Evolutionary conservation across 2,797 vertebrate genomes (phyloP), one percentile per base, ranked within the genome.

Genomic region (Melanotaenia maccullochi): DNA sequence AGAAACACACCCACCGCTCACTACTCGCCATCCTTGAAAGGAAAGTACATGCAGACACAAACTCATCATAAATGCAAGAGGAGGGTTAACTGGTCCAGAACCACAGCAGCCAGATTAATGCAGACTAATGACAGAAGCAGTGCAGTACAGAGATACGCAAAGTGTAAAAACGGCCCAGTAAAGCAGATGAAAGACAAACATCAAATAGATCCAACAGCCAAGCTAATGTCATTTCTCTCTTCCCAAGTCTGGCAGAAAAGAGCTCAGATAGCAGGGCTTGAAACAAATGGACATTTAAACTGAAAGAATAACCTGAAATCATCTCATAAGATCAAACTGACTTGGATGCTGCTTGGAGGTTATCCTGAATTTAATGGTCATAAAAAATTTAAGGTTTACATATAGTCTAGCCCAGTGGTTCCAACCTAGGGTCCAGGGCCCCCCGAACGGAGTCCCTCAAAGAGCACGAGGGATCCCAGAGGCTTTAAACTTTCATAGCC

Each of bases 61-160:
- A 69, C 70, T 68, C 33, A 35, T 14, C 32, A 62, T 22, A 71
- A 25, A 75, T 70, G 78, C 54, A 73, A 7, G 61, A 59, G 30
- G 16, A 51, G 35, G 28, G 60, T 18, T 7, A 20, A 58, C 9
- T 62, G 65, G 71, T 57, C 49, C 64, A 38, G 20, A 62, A 58
- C 68, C 74, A 75, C 60, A 47, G 79, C n/a, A 1, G 68, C 68
- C 71, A 80, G 65, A 82, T 71, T 80, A 79, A 81, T 67, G 71
- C 63, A 81, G 78, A 81, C 60, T 85, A 76, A 83, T 59, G 74
- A 83, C 5, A 60, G 64, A 68, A 49, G 55, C 28, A 57, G 67
- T 62, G 68, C 42, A 0, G 71, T 55, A 56, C 44, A 70, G 40
- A 78, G 76, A 76, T 49, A 79, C 76, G 75, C 64, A 69, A 68